Conservation (phyloP, 2,888 invertebrate species). For the Cosmia pyralina region DNA sequence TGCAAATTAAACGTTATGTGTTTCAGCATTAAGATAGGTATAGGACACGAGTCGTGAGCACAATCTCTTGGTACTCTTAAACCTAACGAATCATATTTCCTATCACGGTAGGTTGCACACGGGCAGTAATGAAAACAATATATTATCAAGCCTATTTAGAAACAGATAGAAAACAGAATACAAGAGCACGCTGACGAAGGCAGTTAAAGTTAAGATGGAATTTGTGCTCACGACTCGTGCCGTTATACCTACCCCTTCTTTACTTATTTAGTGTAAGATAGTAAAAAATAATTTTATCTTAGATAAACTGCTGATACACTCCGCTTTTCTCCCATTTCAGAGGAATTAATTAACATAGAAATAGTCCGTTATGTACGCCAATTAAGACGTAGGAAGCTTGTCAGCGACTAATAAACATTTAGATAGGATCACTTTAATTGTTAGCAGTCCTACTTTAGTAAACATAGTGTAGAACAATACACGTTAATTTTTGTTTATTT, state of each 20-base stretch:
- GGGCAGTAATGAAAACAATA: no score
- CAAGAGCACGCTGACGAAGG: no score
- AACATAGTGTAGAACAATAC: constrained; percentile 13
- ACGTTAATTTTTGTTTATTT: constrained; percentile 34
- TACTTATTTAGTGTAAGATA: constrained; percentile 1
- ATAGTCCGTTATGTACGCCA: constrained; percentile 48
- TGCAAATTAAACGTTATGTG: not conserved
- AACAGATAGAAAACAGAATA: no score
- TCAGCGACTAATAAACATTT: constrained; percentile 52
- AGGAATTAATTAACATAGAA: constrained; percentile 54
- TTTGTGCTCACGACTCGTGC: no score
- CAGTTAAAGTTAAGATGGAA: no score
- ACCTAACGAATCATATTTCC: no score
- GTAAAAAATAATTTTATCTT: constrained; percentile 11
- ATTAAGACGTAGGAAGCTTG: constrained; percentile 50
- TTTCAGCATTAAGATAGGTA: no score
- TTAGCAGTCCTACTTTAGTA: constrained; percentile 20
- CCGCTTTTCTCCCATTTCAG: constrained; percentile 24
- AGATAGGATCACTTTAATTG: constrained; percentile 51
- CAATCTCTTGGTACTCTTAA: no score
- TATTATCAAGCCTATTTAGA: no score
- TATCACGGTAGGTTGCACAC: no score
- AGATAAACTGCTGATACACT: constrained; percentile 31
- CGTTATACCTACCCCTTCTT: not conserved
- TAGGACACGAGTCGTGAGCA: no score